These are phyloP conservation scores for Cisticola juncidis DNA, from an alignment of 2,113 vertebrate species.

Conservation along the genomic window DNA sequence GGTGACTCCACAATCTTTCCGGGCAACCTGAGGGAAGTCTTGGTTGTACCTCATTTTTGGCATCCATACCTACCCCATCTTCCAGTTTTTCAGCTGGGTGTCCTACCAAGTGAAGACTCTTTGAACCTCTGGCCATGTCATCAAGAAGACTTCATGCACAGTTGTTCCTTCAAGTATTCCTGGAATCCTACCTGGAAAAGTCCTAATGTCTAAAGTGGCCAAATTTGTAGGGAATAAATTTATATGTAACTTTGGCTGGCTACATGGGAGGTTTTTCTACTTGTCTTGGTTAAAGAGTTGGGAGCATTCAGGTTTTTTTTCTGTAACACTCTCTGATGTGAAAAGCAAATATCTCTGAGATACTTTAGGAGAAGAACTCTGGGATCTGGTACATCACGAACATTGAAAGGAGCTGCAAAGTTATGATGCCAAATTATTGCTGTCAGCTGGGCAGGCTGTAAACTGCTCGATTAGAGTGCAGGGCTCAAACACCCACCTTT, in stretches of 20 bases:
- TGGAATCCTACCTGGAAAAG: not conserved
- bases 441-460: not conserved
- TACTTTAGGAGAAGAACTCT: not conserved
- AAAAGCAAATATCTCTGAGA: not conserved
- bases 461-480: not conserved
- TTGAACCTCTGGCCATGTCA: not conserved
- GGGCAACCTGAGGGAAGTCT: not conserved
- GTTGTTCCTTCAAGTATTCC: not conserved
- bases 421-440: not conserved
- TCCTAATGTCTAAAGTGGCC: not conserved
- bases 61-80: not conserved
- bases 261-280: not conserved
- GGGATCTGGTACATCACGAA: not conserved
- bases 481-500: not conserved
- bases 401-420: not conserved
- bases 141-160: not conserved
- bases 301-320: not conserved
- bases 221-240: not conserved
- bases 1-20: not conserved
- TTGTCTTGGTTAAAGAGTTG: not conserved
- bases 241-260: not conserved
- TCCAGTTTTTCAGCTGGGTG: not conserved
- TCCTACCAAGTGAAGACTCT: not conserved
- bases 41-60: not conserved
- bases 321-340: not conserved